phyloP scores from a whole-genome alignment of 2,113 vertebrate species.

The Passer domesticus region DNA sequence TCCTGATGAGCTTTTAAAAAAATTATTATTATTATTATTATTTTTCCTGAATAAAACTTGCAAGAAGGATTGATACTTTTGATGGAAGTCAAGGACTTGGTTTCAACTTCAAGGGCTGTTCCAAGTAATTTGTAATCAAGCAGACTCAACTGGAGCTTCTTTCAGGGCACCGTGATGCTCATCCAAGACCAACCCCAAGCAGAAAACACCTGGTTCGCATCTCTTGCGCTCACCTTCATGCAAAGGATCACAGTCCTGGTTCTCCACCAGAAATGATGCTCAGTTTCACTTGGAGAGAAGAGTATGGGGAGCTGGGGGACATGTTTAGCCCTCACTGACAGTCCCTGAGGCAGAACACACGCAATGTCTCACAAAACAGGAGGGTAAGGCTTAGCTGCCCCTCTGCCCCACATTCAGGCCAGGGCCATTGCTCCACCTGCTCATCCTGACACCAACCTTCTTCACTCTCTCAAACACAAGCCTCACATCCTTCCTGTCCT shows the following conservation, averaged over 20 bases:
- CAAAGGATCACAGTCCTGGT: not conserved
- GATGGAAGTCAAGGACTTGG: not conserved
- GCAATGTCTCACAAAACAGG: not conserved
- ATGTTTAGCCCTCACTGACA: not conserved
- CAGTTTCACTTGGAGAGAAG: not conserved
- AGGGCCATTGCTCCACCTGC: not conserved
- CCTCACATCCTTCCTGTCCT: not conserved
- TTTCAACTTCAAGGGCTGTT: not conserved
- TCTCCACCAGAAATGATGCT: not conserved
- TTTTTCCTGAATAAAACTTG: not conserved
- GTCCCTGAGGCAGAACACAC: not conserved
- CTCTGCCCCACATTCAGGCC: not conserved
- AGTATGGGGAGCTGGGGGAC: no score
- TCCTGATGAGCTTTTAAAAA: not conserved
- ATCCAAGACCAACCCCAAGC: not conserved
- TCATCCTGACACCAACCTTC: not conserved
- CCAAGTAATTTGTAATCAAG: rapidly evolving
- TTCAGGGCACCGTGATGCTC: not conserved
- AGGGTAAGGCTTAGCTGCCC: not conserved
- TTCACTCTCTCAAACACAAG: not conserved
- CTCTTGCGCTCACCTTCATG: not conserved
- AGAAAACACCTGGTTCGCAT: not conserved
- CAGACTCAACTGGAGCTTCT: rapidly evolving
- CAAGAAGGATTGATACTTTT: not conserved
- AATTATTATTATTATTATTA: not conserved